phyloP scores from a whole-genome alignment of 2,888 invertebrate genomes.

The Physocephala rufipes region DNA sequence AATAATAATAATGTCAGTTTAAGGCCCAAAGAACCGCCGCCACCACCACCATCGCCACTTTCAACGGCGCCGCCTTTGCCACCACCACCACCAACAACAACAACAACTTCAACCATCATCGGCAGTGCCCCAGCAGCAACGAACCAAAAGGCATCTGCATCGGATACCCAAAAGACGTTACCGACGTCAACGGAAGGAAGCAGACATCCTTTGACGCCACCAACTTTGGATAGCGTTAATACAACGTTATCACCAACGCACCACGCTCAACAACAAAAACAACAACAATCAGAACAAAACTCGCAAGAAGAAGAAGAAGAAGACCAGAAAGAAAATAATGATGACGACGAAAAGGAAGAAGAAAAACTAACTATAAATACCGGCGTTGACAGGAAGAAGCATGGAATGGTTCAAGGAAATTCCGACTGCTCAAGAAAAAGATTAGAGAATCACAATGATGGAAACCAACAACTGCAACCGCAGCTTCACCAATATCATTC shows the following conservation, averaged over 20 bases:
- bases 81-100: slow-evolving; percentile 2
- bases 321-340: slow-evolving; percentile 18
- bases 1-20: slow-evolving; percentile 40
- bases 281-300: slow-evolving; percentile 55
- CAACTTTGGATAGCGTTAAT: not conserved
- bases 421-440: slow-evolving; percentile 44
- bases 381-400: slow-evolving; percentile 51
- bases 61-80: slow-evolving; percentile 22
- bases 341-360: slow-evolving; percentile 66
- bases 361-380: slow-evolving; percentile 47
- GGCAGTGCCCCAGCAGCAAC: slow-evolving; percentile 13
- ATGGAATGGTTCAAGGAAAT: slow-evolving; percentile 31
- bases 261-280: slow-evolving; percentile 19
- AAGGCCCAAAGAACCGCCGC: slow-evolving; percentile 66
- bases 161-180: slow-evolving; percentile 39
- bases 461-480: slow-evolving; percentile 33
- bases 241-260: slow-evolving; percentile 36
- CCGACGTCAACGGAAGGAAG: slow-evolving; percentile 10
- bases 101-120: not conserved
- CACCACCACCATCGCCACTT: slow-evolving; percentile 67
- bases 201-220: slow-evolving; percentile 11
- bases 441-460: slow-evolving; percentile 41
- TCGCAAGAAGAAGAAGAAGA: too few relatives aligned
- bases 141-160: slow-evolving; percentile 7
- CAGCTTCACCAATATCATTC: slow-evolving; percentile 28